phyloP scores from a whole-genome alignment of 2,113 vertebrate genomes.

The Elanus axillaris region DNA sequence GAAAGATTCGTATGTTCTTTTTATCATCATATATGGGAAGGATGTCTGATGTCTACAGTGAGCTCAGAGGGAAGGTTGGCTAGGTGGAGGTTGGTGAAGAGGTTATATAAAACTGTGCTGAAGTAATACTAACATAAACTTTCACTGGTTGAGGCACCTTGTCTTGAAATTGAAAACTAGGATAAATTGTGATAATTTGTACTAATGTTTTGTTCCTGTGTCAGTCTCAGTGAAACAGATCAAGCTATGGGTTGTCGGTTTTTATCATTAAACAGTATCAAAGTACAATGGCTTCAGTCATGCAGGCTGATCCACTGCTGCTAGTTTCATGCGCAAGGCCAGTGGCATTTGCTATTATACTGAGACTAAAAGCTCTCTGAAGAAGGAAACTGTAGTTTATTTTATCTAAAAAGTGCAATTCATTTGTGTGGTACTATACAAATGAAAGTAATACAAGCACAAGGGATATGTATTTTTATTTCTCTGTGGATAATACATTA shows the following conservation, averaged over 20 bases:
- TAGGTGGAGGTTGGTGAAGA: not conserved
- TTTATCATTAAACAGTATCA: not conserved
- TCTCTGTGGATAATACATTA: not conserved
- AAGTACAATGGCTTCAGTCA: not conserved
- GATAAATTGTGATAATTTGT: not conserved
- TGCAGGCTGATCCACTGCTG: not conserved
- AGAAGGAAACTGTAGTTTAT: not conserved
- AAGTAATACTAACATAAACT: not conserved
- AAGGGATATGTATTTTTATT: not conserved
- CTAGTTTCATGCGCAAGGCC: not conserved
- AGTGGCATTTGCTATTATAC: not conserved
- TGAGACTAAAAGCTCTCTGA: not conserved
- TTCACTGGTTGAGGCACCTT: not conserved
- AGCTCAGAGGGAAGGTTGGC: not conserved
- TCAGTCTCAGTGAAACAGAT: not conserved
- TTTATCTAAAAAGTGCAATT: not conserved
- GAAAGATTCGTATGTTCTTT: not conserved
- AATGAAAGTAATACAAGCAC: not conserved
- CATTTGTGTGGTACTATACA: not conserved
- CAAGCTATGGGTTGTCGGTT: not conserved
- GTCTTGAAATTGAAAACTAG: not conserved
- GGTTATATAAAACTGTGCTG: not conserved
- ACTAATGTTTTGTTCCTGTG: not conserved
- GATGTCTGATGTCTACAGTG: rapidly evolving
- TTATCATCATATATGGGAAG: not conserved